These are phyloP conservation scores for Saimiri boliviensis DNA, from an alignment of 2,113 vertebrate species.

Conservation along the genomic window DNA sequence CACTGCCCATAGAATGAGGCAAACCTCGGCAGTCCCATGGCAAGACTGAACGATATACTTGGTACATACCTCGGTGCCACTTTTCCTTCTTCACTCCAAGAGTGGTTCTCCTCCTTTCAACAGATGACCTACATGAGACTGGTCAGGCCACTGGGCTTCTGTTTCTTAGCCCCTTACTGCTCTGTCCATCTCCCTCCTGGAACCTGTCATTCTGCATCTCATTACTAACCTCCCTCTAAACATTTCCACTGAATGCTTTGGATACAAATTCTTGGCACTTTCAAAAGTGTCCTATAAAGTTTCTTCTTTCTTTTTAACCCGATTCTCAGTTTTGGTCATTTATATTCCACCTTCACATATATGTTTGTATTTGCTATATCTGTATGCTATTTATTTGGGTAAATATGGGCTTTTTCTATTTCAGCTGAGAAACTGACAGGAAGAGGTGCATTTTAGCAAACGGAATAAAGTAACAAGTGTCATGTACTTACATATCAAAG, in stretches of 20 bases:
- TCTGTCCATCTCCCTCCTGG: background rate
- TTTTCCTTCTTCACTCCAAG: background rate
- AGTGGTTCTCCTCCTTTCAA: background rate
- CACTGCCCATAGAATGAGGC: background rate
- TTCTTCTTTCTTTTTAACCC: background rate
- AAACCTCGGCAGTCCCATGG: background rate
- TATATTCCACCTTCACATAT: background rate
- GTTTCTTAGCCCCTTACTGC: background rate
- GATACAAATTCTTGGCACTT: background rate
- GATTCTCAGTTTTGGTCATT: background rate
- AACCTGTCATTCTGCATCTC: background rate
- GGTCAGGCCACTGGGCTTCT: background rate
- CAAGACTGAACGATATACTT: background rate
- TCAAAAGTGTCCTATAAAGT: background rate
- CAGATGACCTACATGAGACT: background rate
- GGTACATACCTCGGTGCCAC: background rate
- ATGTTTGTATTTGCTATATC: background rate
- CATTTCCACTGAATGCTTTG: background rate
- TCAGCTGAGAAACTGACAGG: background rate
- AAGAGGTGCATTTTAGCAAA: background rate
- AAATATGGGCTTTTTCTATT: background rate
- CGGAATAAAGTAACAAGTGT: background rate
- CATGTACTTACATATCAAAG: background rate
- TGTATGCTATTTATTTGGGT: background rate
- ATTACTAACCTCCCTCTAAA: background rate